Evolutionary conservation across 2,888 invertebrate species (phyloP), one percentile per base, ranked within the genome.

Genomic region (Coremacera marginata): DNA sequence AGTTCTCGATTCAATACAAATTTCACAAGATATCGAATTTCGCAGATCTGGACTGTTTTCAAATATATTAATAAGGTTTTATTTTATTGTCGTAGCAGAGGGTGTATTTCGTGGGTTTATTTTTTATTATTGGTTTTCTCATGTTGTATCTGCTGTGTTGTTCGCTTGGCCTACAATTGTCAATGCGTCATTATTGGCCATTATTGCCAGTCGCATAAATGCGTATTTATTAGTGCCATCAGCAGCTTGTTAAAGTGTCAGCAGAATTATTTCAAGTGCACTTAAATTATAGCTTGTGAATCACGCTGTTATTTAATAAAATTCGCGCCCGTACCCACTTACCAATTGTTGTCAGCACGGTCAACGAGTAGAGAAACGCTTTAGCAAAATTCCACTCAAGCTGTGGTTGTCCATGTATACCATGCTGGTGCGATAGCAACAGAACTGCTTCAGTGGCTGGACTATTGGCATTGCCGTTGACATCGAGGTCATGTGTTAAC

Each of bases 311-410:
- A 57, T 57, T 71, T 31, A 34, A 65, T 65, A 65, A 31, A 65
- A 34, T 34, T 65, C 37, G 34, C 51, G 7, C 8, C 34, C 19
- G 1, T 9, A 0, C 27, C 75, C 63, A 81, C 94, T 94, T 89
- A 96, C 96, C 96, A 88, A 96, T 95, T 79, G 96, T 98, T 70
- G 97, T 98, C 84, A 98, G 92, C 81, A 98, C 96, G 52, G 98
- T 98, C 83, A 98, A 92, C 27, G 97, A 97, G 90, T 98, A 98
- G 84, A 98, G 93, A 90, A 98, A 98, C 75, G 98, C 96, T 85
- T 94, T 93, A 75, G 96, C 95, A 88, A 96, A 94, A 88, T 94
- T 95, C 96, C 96, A 96, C 88, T 96, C 95, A 75, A 86, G 84
- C 37, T 84, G 82, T n/a, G 84, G 22, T 79, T 81, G 70, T 83